Evolutionary conservation across 2,113 vertebrate species (phyloP), one percentile per base, ranked within the genome.

Genomic region (Nansenia antarctica): DNA sequence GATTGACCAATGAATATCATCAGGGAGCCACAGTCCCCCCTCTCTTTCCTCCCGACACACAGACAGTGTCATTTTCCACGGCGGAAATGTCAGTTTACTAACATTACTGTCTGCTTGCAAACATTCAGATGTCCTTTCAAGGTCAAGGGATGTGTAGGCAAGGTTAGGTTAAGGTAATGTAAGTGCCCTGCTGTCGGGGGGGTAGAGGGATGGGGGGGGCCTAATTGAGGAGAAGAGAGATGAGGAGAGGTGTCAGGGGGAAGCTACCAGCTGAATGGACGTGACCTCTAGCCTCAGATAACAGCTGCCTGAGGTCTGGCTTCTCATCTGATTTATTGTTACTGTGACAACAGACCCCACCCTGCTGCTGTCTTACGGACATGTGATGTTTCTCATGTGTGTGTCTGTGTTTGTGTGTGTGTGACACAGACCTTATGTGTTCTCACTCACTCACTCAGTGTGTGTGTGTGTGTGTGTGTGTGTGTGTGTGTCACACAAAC

Each of bases 291-390:
- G 31, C 30, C 62, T 67, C 1, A 12, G 66, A 74, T 73, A 83
- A 52, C 82, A 88, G 78, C 83, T 86, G 82, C 47, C 22, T 20
- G 59, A 67, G 70, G 55, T 29, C 37, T 31, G 1, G 59, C 60
- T 65, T 71, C 64, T 68, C 55, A 72, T 66, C 72, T 80, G 80
- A 90, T 87, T 90, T 89, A 85, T 8, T 58, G 74, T 32, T 27
- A 67, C 62, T 59, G 67, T 86, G 63, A 69, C 22, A 14, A 53
- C 53, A 57, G 72, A 52, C 68, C 18, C 30, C 61, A 26, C 26
- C 72, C 78, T 67, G 27, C 26, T 3, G 27, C 29, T 57, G n/a
- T n/a, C 54, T 57, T 24, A 11, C 14, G 26, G 27, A 57, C 27
- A 0, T 57, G 54, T 30, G 12, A 54, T 57, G 26, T 57, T 57